A percentile compares a stretch with the other conserved stretches of the same genome.
These are phyloP conservation scores for Fukomys damarensis DNA, from an alignment of 2,113 vertebrate genomes.

Conservation along the genomic window DNA sequence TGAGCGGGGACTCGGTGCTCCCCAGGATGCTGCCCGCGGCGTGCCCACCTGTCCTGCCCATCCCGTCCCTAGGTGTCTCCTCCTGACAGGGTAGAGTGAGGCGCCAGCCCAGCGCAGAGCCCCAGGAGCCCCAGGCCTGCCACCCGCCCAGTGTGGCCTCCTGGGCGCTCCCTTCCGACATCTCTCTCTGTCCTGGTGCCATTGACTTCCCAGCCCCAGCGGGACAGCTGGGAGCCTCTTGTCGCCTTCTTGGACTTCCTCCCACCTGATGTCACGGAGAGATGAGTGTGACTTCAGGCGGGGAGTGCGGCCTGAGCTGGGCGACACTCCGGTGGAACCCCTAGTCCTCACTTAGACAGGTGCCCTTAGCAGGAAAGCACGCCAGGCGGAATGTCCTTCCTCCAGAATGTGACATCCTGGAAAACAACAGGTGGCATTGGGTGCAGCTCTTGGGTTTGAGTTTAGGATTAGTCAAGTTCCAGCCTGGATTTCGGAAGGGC, in stretches of 20 bases:
- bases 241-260: neutral
- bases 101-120: neutral
- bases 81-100: neutral
- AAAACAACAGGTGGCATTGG: constrained; percentile 71
- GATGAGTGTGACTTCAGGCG: neutral
- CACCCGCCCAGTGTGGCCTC: neutral
- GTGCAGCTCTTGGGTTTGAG: neutral
- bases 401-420: neutral
- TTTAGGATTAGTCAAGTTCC: constrained; percentile 48
- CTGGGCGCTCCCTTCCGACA: neutral
- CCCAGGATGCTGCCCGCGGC: neutral
- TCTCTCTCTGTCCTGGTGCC: too few relatives aligned
- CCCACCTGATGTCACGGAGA: neutral
- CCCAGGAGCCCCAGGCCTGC: neutral
- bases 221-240: neutral
- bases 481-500: neutral
- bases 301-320: accelerated
- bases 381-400: neutral
- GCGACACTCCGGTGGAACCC: accelerated
- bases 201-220: accelerated
- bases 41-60: accelerated
- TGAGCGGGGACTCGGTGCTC: constrained; percentile 66
- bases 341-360: neutral
- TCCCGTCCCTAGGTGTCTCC: neutral
- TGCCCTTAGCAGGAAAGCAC: neutral